phyloP scores from a whole-genome alignment of 2,888 invertebrate genomes.

The Nomada hirtipes region DNA sequence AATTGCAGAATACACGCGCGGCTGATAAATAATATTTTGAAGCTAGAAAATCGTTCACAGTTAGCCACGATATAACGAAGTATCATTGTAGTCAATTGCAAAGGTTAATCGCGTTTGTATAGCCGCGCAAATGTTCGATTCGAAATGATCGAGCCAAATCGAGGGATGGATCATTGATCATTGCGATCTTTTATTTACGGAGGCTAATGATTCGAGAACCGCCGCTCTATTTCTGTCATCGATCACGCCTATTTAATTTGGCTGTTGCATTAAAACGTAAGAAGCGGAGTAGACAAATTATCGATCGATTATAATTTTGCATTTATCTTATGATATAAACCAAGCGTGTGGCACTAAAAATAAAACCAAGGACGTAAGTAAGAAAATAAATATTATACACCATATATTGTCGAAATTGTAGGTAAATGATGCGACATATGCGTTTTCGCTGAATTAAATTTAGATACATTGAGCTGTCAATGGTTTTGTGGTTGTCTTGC shows the following conservation, averaged over 20 bases:
- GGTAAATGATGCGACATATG: conserved; percentile 11
- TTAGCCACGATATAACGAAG: neutral
- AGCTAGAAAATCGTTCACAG: neutral
- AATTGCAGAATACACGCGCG: neutral
- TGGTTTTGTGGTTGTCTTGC: conserved; percentile 11
- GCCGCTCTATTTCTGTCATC: conserved; percentile 23
- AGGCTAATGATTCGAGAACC: conserved; percentile 13
- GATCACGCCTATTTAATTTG: conserved; percentile 6
- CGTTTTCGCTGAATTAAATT: conserved; percentile 46
- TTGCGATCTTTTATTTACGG: conserved; percentile 23
- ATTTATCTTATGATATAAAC: neutral
- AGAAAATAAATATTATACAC: conserved; percentile 11
- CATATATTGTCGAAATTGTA: conserved; percentile 1
- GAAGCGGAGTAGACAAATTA: neutral
- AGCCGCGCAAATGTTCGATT: conserved; percentile 10
- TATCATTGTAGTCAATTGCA: conserved; percentile 34
- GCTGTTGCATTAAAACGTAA: neutral
- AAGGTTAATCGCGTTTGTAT: conserved; percentile 42
- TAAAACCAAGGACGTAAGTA: neutral
- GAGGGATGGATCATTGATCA: conserved; percentile 7
- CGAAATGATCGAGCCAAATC: conserved; percentile 24
- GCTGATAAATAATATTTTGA: neutral
- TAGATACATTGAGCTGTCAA: conserved; percentile 29
- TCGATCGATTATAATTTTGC: neutral
- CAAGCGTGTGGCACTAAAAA: neutral